Conservation (phyloP, 30 jellyfish, hydroid and myxozoan species). For the Aurelia sp. region DNA sequence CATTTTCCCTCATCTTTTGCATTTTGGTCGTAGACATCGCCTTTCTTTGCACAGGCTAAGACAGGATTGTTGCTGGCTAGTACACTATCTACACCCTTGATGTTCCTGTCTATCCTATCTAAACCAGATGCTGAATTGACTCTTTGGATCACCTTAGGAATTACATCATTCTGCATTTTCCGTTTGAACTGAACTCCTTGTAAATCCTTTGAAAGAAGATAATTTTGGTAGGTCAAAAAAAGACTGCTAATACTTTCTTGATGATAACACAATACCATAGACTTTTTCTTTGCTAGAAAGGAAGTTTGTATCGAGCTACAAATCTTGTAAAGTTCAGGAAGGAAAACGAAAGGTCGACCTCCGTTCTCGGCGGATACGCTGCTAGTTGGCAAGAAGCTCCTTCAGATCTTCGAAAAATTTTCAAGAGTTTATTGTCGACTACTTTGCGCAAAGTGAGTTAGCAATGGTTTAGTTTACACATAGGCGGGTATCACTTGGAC, state of each 20-base stretch:
- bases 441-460: too few species aligned
- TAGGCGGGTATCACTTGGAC: too few species aligned
- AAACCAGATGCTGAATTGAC: slow-evolving; percentile 22
- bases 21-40: slow-evolving; percentile 11
- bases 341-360: too few species aligned
- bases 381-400: too few species aligned
- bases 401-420: too few species aligned
- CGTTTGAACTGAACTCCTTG: slow-evolving; percentile 35
- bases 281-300: too few species aligned
- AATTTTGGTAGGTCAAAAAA: not conserved
- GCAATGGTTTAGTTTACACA: too few species aligned
- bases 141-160: slow-evolving; percentile 55
- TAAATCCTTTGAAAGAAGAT: slow-evolving; percentile 20
- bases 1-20: slow-evolving; percentile 19
- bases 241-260: not conserved
- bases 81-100: slow-evolving; percentile 17
- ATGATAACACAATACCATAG: not conserved
- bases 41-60: slow-evolving; percentile 42
- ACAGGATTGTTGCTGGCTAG: not conserved
- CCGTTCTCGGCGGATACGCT: too few species aligned
- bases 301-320: too few species aligned
- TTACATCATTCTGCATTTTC: slow-evolving; percentile 33
- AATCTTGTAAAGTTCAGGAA: too few species aligned
- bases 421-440: too few species aligned
- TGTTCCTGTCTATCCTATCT: slow-evolving; percentile 25